Base-by-base conservation (phyloP, 2,888 invertebrate genomes). In the Brenthis ino region DNA sequence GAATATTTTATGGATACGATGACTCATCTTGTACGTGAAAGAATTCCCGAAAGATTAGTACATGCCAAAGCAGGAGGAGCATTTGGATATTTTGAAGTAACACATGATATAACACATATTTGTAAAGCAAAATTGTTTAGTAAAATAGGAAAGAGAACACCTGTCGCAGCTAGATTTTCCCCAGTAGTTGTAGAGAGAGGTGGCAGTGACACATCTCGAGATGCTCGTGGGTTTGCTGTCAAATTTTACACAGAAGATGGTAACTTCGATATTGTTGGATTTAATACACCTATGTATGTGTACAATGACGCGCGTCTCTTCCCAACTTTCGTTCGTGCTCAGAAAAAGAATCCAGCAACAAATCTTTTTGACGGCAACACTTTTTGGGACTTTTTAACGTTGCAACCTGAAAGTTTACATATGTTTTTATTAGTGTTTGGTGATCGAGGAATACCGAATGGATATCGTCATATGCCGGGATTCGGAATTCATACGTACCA, bases 41-140 rank as follows among this genome's bases (percentile, higher is more conserved):
- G 98, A 67, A 98, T 98, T 76, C 98, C 98, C 0, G 98, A 98
- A 85, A 94, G 98, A 72, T 96, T 98, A 0, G 98, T 98, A 1
- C 98, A 98, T 83, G 98, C 98, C 0, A 98, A 98, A 88, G 98
- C 98, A 70, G 97, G 96, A 50, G 98, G 96, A 14, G 97, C 97
- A 2, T 97, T 96, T 83, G 97, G 96, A 0, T 96, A 96, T 80
- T 97, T 97, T 77, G 96, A 97, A 87, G 96, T 97, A 6, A 97
- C 97, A 0, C 95, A 97, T 77, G 96, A 97, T 80, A 96, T 97
- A 64, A 93, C 94, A 2, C 93, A 95, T 78, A 96, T 96, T 81
- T 93, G 94, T 72, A 96, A 95, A 71, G 97, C 97, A 0, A 95
- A 95, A 75, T 85, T 97, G 0, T 97, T 97, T 82, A 94, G 94